A percentile compares a stretch with the other conserved stretches of the same genome.
These are phyloP conservation scores for Riptortus pedestris DNA, from an alignment of 1,140 invertebrate genomes.

Conservation along the genomic window DNA sequence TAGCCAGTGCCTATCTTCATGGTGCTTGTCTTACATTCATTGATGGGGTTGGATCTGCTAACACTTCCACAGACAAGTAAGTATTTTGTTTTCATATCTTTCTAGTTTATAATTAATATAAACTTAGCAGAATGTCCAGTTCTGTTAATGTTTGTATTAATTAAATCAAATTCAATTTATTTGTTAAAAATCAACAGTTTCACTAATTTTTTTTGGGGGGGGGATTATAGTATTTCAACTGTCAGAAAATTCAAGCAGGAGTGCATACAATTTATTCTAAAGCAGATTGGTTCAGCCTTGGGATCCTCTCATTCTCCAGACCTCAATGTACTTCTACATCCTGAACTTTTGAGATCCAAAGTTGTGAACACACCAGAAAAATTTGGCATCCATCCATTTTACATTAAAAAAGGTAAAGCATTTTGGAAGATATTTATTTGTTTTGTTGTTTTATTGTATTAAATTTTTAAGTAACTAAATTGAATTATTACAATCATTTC, in stretches of 20 bases:
- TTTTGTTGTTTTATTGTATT: conserved; percentile 14
- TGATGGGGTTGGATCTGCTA: conserved; percentile 50
- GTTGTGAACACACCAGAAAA: conserved; percentile 11
- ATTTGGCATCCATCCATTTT: conserved; percentile 66
- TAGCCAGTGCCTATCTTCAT: conserved; percentile 65
- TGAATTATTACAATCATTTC: too few relatives aligned
- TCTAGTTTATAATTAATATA: conserved; percentile 39
- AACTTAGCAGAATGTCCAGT: conserved; percentile 40
- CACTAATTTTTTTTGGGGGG: too few relatives aligned
- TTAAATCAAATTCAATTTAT: background rate
- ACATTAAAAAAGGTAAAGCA: conserved; percentile 45
- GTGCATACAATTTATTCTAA: conserved; percentile 42
- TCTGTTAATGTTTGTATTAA: background rate
- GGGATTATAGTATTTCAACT: too few relatives aligned
- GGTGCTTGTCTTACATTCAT: conserved; percentile 83
- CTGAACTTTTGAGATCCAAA: conserved; percentile 6
- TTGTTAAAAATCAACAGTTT: too few relatives aligned
- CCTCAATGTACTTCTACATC: conserved; percentile 24
- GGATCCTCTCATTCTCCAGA: conserved; percentile 20
- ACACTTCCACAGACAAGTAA: conserved; percentile 27
- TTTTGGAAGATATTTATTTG: conserved; percentile 12
- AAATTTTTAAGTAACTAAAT: too few relatives aligned
- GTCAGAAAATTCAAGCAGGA: conserved; percentile 42
- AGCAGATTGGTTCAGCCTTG: conserved; percentile 38
- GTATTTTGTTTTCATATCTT: conserved; percentile 22